These are phyloP conservation scores for Drosophila kambysellisi DNA, from an alignment of 2,888 invertebrate genomes.

Conservation along the genomic window DNA sequence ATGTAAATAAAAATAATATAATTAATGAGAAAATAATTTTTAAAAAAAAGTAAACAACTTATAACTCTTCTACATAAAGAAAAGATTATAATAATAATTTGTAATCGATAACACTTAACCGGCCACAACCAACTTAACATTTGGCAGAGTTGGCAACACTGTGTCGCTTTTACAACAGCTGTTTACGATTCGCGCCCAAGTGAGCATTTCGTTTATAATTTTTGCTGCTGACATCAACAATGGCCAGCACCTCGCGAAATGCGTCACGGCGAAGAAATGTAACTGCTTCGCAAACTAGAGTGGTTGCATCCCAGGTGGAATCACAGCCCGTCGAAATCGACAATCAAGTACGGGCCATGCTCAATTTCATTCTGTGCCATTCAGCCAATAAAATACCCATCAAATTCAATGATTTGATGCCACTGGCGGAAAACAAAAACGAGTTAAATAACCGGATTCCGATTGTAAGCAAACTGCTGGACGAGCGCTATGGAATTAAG, in stretches of 20 bases:
- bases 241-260: slow-evolving; percentile 61
- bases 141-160: slow-evolving; percentile 25
- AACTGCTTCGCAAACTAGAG: slow-evolving; percentile 16
- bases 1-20: neutral
- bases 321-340: slow-evolving; percentile 9
- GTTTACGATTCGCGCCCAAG: slow-evolving; percentile 23
- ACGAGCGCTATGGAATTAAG: slow-evolving; percentile 48
- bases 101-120: slow-evolving; percentile 26
- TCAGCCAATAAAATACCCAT: slow-evolving; percentile 53
- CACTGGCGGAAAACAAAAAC: slow-evolving; percentile 22
- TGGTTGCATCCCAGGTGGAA: slow-evolving; percentile 4
- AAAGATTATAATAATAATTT: neutral
- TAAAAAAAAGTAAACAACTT: neutral
- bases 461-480: slow-evolving; percentile 33
- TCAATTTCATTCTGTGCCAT: slow-evolving; percentile 62
- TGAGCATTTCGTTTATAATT: neutral
- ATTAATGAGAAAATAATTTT: neutral
- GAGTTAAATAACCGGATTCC: slow-evolving; percentile 34
- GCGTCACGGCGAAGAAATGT: slow-evolving; percentile 17
- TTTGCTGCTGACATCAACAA: slow-evolving; percentile 12
- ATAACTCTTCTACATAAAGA: neutral
- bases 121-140: neutral
- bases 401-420: slow-evolving; percentile 50
- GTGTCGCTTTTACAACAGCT: neutral
- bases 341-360: slow-evolving; percentile 35